These are phyloP conservation scores for Tinamus guttatus DNA, from an alignment of 2,113 vertebrate species.

Conservation along the genomic window DNA sequence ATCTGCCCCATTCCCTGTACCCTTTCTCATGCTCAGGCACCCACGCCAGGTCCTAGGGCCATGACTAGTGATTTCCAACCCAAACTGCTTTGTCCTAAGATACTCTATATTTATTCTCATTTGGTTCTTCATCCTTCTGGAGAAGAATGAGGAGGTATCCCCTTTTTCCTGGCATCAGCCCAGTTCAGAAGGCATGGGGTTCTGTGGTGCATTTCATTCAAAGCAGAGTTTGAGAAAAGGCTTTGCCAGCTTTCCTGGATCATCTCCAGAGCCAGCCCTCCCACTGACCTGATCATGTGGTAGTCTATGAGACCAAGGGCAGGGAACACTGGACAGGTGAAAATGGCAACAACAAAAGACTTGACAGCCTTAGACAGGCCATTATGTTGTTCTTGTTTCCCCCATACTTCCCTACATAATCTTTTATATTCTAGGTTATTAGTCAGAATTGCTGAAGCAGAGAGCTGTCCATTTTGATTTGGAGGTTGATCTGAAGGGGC, in stretches of 20 bases:
- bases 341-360: background rate
- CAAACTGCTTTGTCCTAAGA: background rate
- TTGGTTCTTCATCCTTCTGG: background rate
- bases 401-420: background rate
- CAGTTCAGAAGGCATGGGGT: background rate
- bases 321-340: background rate
- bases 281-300: fast-evolving
- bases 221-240: background rate
- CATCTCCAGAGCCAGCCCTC: background rate
- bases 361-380: background rate
- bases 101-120: background rate
- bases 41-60: fast-evolving
- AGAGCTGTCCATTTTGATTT: background rate
- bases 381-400: background rate
- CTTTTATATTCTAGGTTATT: background rate
- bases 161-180: background rate
- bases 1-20: fast-evolving
- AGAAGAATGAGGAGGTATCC: background rate
- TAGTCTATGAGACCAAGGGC: background rate
- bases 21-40: background rate
- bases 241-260: background rate
- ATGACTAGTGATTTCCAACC: background rate
- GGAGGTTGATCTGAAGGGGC: background rate
- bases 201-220: background rate
- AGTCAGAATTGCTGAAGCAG: background rate